Conservation (phyloP, 2,888 invertebrate species). For the Drosophila mimica region DNA sequence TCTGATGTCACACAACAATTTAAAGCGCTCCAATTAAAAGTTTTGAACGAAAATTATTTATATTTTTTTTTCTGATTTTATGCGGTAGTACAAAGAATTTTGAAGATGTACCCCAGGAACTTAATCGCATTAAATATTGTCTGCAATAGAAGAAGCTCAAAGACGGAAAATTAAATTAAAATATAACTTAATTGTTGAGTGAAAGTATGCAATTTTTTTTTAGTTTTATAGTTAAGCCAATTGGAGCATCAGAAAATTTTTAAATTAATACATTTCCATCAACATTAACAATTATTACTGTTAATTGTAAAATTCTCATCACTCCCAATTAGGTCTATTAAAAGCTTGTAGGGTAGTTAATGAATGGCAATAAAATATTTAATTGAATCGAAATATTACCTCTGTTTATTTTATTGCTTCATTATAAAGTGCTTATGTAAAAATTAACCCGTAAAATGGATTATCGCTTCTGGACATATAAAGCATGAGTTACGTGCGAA, state of each 20-base stretch:
- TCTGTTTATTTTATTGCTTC: not conserved
- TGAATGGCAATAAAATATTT: not conserved
- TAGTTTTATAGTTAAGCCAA: not conserved
- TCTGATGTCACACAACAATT: conserved; percentile 25
- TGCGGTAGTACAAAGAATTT: not conserved
- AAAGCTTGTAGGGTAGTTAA: not conserved
- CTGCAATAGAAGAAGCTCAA: not conserved
- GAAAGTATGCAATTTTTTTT: not conserved
- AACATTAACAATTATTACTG: not conserved
- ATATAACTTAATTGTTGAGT: not conserved
- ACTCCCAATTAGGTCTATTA: not conserved
- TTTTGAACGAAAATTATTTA: not conserved
- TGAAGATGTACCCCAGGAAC: not conserved
- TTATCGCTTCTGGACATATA: conserved; percentile 32
- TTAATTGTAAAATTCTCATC: not conserved
- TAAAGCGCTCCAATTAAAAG: conserved; percentile 17
- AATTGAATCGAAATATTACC: not conserved
- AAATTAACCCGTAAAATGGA: conserved; percentile 22
- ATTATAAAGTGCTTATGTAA: not conserved
- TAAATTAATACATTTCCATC: not conserved
- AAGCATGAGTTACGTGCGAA: conserved; percentile 32
- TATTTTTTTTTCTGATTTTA: not conserved
- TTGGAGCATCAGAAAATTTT: not conserved
- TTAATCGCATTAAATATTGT: not conserved
- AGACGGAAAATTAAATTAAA: not conserved